phyloP scores from a whole-genome alignment of 2,113 vertebrate species.

The Puntigrus tetrazona region DNA sequence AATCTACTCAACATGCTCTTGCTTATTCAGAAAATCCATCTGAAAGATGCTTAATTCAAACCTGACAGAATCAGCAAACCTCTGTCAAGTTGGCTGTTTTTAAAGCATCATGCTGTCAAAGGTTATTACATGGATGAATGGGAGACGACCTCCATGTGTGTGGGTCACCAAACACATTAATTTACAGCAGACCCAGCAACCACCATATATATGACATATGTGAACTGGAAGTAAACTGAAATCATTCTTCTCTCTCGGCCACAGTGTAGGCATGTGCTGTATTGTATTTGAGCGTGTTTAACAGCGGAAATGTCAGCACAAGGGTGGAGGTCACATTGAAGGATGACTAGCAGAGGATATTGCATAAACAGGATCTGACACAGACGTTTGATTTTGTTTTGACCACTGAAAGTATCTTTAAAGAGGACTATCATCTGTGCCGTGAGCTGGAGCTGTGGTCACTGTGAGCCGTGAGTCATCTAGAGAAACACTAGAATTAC shows the following conservation, averaged over 20 bases:
- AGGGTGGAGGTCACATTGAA: conserved; percentile 3
- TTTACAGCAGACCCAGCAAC: neutral
- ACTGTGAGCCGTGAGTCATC: conserved; percentile 16
- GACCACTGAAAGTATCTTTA: conserved; percentile 27
- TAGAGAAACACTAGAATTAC: neutral
- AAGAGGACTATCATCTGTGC: conserved; percentile 20
- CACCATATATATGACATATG: neutral
- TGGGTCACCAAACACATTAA: conserved; percentile 13
- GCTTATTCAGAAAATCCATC: neutral
- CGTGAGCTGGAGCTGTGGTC: neutral
- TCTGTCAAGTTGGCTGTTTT: neutral
- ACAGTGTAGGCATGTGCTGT: neutral
- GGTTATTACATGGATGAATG: neutral
- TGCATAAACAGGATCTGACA: conserved; percentile 21
- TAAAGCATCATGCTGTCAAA: neutral
- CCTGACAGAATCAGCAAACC: neutral
- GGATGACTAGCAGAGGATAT: neutral
- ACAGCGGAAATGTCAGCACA: conserved; percentile 7
- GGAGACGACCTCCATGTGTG: neutral
- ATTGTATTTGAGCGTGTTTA: neutral
- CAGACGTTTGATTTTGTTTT: conserved; percentile 30
- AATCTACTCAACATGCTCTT: neutral
- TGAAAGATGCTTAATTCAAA: neutral
- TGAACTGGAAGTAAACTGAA: neutral
- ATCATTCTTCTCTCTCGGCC: neutral